Evolutionary conservation across 2,888 invertebrate species (phyloP).

Genomic region (Hedya salicella): DNA sequence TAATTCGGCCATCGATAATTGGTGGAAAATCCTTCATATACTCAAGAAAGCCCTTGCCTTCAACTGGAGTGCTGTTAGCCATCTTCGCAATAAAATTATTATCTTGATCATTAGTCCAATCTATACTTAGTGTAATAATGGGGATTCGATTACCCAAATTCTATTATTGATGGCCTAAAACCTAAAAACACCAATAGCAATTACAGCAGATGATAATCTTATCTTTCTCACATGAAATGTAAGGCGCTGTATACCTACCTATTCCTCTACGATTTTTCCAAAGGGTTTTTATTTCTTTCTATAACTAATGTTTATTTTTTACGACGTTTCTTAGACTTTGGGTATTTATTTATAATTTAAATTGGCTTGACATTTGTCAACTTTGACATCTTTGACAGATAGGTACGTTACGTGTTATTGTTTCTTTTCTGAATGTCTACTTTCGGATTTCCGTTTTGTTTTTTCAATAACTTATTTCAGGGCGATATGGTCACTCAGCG

Average conservation of each 20-base stretch:
- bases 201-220: too few species aligned
- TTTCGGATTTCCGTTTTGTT: too few species aligned
- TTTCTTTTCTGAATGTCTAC: too few species aligned
- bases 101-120: slow-evolving; percentile 19
- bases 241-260: not conserved
- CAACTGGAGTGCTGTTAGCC: slow-evolving; percentile 58
- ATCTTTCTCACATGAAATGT: too few species aligned
- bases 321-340: not conserved
- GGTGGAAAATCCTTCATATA: slow-evolving; percentile 80
- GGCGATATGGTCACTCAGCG: too few species aligned
- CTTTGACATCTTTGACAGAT: not conserved
- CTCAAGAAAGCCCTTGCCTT: slow-evolving; percentile 53
- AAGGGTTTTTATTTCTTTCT: not conserved
- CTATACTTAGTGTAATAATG: slow-evolving; percentile 4
- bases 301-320: not conserved
- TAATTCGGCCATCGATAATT: slow-evolving; percentile 83
- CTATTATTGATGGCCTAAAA: not conserved
- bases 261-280: not conserved
- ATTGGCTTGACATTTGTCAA: not conserved
- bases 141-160: slow-evolving; percentile 6
- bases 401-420: too few species aligned
- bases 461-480: too few species aligned
- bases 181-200: not conserved
- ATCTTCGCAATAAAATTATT: slow-evolving; percentile 52
- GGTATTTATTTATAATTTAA: not conserved